Conservation (phyloP, 2,888 invertebrate species). For the Leptinotarsa haldemani region DNA sequence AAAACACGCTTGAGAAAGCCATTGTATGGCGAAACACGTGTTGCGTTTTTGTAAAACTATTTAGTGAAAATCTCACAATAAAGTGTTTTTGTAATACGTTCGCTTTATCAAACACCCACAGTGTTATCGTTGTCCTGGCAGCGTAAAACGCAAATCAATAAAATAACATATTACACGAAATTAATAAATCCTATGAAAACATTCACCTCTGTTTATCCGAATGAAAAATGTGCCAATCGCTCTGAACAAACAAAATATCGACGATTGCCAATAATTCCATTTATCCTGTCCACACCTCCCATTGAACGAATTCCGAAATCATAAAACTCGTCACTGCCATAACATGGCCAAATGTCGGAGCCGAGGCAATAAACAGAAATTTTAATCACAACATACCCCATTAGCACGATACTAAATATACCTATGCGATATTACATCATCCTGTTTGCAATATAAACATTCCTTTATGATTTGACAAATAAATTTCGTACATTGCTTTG, state of each 20-base stretch:
- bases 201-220: slow-evolving; percentile 59
- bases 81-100: no score
- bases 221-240: slow-evolving; percentile 63
- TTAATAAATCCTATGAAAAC: slow-evolving; percentile 55
- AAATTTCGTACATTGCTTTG: slow-evolving; percentile 60
- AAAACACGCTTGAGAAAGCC: no score
- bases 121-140: slow-evolving; percentile 7
- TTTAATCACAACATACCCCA: slow-evolving; percentile 67
- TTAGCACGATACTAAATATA: slow-evolving; percentile 66
- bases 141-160: background rate
- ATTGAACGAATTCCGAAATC: slow-evolving; percentile 49
- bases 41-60: no score
- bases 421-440: slow-evolving; percentile 63
- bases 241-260: slow-evolving; percentile 65
- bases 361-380: slow-evolving; percentile 65
- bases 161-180: slow-evolving; percentile 40
- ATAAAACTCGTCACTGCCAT: slow-evolving; percentile 61
- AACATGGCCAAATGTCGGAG: slow-evolving; percentile 58
- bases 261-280: slow-evolving; percentile 65
- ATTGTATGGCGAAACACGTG: no score
- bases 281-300: slow-evolving; percentile 62
- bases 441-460: slow-evolving; percentile 63
- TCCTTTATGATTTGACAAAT: slow-evolving; percentile 64
- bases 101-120: slow-evolving; percentile 11
- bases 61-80: no score